A percentile compares a stretch with the other conserved stretches of the same genome.
phyloP scores from a whole-genome alignment of 2,797 vertebrate species.

The Syngnathus rostellatus region DNA sequence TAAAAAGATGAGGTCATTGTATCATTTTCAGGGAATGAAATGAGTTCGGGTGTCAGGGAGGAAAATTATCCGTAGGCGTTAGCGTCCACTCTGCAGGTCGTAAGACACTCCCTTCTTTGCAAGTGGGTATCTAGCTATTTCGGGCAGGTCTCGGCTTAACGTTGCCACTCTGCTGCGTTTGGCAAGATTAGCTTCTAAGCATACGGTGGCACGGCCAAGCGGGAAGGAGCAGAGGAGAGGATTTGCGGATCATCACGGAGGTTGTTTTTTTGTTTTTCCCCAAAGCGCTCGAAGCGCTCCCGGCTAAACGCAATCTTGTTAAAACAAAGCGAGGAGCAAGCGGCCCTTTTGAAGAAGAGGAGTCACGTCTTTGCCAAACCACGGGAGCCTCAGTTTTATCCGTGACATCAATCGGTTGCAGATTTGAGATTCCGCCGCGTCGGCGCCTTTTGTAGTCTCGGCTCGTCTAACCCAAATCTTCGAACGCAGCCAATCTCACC shows the following conservation, averaged over 20 bases:
- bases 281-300: conserved; percentile 36
- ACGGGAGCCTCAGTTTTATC: conserved; percentile 46
- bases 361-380: conserved; percentile 43
- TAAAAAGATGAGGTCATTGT: conserved; percentile 31
- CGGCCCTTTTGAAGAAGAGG: conserved; percentile 47
- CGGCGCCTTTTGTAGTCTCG: conserved; percentile 40
- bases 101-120: conserved; percentile 16
- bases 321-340: conserved; percentile 42
- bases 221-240: conserved; percentile 20
- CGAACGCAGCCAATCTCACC: conserved; percentile 23
- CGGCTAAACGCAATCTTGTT: conserved; percentile 39
- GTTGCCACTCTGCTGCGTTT: conserved; percentile 20
- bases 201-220: conserved; percentile 23
- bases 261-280: conserved; percentile 29
- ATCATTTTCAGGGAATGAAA: conserved; percentile 30
- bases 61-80: conserved; percentile 25
- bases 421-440: conserved; percentile 50
- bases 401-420: conserved; percentile 58
- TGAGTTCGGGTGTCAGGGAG: conserved; percentile 23
- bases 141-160: conserved; percentile 24
- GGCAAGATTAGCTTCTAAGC: conserved; percentile 12
- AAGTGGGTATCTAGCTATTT: conserved; percentile 13
- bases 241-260: conserved; percentile 37
- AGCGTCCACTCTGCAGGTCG: conserved; percentile 14
- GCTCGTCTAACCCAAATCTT: conserved; percentile 21